These are phyloP conservation scores for Coreoperca whiteheadi DNA, from an alignment of 2,113 vertebrate species.

Conservation along the genomic window DNA sequence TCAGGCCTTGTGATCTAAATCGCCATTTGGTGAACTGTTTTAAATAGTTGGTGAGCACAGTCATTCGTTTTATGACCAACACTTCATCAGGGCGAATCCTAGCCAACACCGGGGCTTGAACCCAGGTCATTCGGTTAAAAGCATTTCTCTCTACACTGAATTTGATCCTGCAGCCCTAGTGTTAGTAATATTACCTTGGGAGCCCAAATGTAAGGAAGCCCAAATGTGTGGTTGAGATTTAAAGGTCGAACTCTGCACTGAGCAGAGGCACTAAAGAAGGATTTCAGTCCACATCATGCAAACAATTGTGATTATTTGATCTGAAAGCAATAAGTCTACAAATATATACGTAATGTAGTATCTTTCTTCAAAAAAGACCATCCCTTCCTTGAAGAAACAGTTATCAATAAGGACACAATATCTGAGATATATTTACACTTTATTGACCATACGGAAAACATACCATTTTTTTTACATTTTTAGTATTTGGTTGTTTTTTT, in stretches of 20 bases:
- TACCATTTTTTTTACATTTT: constrained; percentile 55
- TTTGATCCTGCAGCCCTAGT: constrained; percentile 23
- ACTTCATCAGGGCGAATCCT: constrained; percentile 46
- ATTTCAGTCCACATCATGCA: background rate
- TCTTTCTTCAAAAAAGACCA: background rate
- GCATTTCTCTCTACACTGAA: constrained; percentile 7
- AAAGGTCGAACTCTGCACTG: background rate
- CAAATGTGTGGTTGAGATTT: constrained; percentile 19
- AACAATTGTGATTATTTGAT: background rate
- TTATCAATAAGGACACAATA: background rate
- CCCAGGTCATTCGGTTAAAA: background rate
- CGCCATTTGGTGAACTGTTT: constrained; percentile 54
- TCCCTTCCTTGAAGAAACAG: background rate
- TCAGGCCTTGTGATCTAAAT: constrained; percentile 33
- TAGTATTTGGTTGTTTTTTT: constrained; percentile 27
- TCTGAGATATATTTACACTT: constrained; percentile 66
- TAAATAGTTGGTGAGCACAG: constrained; percentile 40
- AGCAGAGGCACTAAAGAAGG: background rate
- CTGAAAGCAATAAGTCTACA: background rate
- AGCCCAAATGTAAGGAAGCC: constrained; percentile 26
- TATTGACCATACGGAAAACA: constrained; percentile 63
- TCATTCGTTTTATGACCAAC: constrained; percentile 53
- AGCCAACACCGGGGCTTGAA: constrained; percentile 34
- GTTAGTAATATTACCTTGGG: constrained; percentile 6
- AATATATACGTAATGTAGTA: background rate